Conservation (phyloP, 2,888 invertebrate species). For the Subacronicta megacephala region DNA sequence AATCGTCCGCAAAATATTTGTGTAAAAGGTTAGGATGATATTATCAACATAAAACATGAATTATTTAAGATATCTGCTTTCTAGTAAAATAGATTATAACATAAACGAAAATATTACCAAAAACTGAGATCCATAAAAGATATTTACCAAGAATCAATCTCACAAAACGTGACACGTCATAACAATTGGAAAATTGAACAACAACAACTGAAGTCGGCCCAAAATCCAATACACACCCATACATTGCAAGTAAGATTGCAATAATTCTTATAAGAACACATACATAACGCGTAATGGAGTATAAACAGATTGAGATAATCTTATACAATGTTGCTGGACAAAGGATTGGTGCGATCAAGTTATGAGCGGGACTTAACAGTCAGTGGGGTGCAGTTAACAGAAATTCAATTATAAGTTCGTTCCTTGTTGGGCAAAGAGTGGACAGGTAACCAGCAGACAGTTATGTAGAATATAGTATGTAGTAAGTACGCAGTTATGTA, state of each 20-base stretch:
- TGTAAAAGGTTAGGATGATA: too few relatives aligned
- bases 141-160: conserved; percentile 8
- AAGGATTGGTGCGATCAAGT: conserved; percentile 77
- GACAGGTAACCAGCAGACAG: conserved; percentile 12
- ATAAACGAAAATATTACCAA: background rate
- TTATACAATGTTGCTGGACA: conserved; percentile 78
- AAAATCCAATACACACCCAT: conserved; percentile 1
- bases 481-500: too few relatives aligned
- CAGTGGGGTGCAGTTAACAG: conserved; percentile 85
- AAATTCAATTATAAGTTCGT: conserved; percentile 89
- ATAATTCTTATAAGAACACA: conserved; percentile 38
- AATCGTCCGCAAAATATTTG: too few relatives aligned
- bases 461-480: too few relatives aligned
- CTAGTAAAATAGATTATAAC: too few relatives aligned
- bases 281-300: conserved; percentile 41
- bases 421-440: conserved; percentile 74
- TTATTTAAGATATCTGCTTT: too few relatives aligned
- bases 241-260: conserved; percentile 27
- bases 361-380: conserved; percentile 80
- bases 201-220: too few relatives aligned
- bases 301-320: conserved; percentile 57
- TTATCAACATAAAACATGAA: too few relatives aligned
- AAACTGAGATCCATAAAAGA: background rate
- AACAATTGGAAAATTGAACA: background rate
- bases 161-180: background rate